Conservation (phyloP, 1,140 invertebrate genomes). For the Bombus terrestris region DNA sequence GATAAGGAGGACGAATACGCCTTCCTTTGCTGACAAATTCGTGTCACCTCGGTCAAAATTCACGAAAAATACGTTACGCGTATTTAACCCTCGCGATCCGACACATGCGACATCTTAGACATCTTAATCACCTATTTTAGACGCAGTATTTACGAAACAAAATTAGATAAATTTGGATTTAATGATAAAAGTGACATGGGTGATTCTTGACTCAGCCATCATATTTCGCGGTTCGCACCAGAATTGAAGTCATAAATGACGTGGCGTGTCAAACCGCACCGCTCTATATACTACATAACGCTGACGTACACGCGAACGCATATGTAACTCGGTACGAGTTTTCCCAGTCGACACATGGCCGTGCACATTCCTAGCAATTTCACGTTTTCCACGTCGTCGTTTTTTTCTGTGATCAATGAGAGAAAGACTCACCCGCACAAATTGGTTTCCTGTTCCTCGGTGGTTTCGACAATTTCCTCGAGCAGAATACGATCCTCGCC, state of each 20-base stretch:
- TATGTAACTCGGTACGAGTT: constrained; percentile 27
- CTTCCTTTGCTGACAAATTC: constrained; percentile 37
- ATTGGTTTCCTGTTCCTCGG: constrained; percentile 77
- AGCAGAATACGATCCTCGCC: constrained; percentile 79
- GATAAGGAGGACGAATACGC: constrained; percentile 25
- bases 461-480: constrained; percentile 81
- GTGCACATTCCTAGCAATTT: neutral
- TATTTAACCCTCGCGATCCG: neutral
- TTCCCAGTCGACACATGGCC: constrained; percentile 23
- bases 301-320: constrained; percentile 27
- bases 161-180: neutral
- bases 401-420: too few species aligned
- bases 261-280: constrained; percentile 51
- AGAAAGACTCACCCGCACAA: constrained; percentile 79
- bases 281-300: neutral
- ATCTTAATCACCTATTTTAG: neutral
- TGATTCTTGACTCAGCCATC: neutral
- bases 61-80: constrained; percentile 1
- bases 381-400: neutral
- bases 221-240: neutral
- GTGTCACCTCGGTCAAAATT: neutral
- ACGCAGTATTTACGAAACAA: neutral
- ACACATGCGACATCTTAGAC: neutral
- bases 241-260: constrained; percentile 32
- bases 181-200: too few species aligned